Percentiles rank a stretch among this genome's conserved stretches.
Conservation (phyloP, 2,888 invertebrate genomes). For the Drosophila subquinaria region DNA sequence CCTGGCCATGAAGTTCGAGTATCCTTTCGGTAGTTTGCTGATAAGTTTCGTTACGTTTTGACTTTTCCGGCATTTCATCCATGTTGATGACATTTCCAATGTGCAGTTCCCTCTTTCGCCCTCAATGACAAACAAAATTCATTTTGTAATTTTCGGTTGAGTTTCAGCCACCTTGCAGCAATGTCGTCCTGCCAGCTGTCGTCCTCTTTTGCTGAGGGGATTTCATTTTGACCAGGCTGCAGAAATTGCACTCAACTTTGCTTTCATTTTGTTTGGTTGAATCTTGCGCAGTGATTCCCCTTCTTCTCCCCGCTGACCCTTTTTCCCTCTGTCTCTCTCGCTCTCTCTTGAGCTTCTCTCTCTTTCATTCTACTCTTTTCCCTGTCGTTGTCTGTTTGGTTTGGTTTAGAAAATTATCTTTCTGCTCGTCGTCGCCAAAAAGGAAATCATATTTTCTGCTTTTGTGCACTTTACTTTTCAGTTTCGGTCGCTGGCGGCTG, state of each 20-base stretch:
- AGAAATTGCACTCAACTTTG: constrained; percentile 74
- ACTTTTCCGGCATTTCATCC: constrained; percentile 83
- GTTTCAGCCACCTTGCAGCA: constrained; percentile 70
- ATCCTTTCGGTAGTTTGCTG: constrained; percentile 77
- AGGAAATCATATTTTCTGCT: constrained; percentile 85
- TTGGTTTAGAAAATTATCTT: constrained; percentile 83
- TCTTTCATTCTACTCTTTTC: constrained; percentile 9
- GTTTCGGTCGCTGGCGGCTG: constrained; percentile 51
- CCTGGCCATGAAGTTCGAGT: constrained; percentile 41
- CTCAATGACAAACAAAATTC: constrained; percentile 72
- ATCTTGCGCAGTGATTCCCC: constrained; percentile 39
- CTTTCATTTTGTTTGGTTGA: constrained; percentile 52
- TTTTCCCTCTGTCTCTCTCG: constrained; percentile 1
- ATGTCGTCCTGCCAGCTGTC: constrained; percentile 66
- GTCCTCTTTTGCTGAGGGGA: constrained; percentile 41
- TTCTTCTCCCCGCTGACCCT: neutral
- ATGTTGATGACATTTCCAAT: constrained; percentile 80
- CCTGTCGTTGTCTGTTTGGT: constrained; percentile 32
- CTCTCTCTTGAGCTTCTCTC: neutral
- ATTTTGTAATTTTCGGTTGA: constrained; percentile 79
- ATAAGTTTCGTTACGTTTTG: constrained; percentile 83
- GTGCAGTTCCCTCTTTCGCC: constrained; percentile 37
- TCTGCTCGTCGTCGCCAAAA: constrained; percentile 82
- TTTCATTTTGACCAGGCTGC: constrained; percentile 77
- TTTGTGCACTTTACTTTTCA: constrained; percentile 83